Conservation (phyloP, 2,797 vertebrate species). For the Ataeniobius toweri region DNA sequence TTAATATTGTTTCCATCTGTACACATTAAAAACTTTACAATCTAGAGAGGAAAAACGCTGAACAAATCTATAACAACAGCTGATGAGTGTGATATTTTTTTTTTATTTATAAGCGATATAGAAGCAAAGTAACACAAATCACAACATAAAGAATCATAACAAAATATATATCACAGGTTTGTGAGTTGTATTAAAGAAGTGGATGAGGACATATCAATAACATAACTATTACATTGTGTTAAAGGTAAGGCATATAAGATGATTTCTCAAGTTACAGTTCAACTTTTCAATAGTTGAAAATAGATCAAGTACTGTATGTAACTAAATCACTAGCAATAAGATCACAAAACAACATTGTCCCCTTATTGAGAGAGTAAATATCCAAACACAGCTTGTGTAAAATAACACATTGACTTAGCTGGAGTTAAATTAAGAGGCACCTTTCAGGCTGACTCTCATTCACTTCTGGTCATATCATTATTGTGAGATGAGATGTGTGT, state of each 20-base stretch:
- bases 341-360: slow-evolving; percentile 70
- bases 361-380: slow-evolving; percentile 70
- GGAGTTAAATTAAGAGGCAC: slow-evolving; percentile 64
- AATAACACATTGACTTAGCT: slow-evolving; percentile 64
- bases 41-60: neutral
- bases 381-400: slow-evolving; percentile 71
- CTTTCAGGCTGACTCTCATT: slow-evolving; percentile 64
- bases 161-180: slow-evolving; percentile 78
- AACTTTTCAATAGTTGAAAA: slow-evolving; percentile 74
- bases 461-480: slow-evolving; percentile 55
- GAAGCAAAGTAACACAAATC: slow-evolving; percentile 75
- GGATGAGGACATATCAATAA: slow-evolving; percentile 69
- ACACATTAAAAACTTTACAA: slow-evolving; percentile 66
- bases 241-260: slow-evolving; percentile 68
- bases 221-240: slow-evolving; percentile 69
- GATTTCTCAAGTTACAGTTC: slow-evolving; percentile 76
- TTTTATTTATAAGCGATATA: slow-evolving; percentile 68
- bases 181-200: slow-evolving; percentile 74
- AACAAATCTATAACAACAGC: slow-evolving; percentile 32
- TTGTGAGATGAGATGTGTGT: slow-evolving; percentile 70
- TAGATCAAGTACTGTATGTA: slow-evolving; percentile 74
- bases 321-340: slow-evolving; percentile 73
- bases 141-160: slow-evolving; percentile 72
- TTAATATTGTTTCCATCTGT: slow-evolving; percentile 41
- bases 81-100: slow-evolving; percentile 66